These are phyloP conservation scores for Lycophotia porphyrea DNA, from an alignment of 2,888 invertebrate species.

Conservation along the genomic window DNA sequence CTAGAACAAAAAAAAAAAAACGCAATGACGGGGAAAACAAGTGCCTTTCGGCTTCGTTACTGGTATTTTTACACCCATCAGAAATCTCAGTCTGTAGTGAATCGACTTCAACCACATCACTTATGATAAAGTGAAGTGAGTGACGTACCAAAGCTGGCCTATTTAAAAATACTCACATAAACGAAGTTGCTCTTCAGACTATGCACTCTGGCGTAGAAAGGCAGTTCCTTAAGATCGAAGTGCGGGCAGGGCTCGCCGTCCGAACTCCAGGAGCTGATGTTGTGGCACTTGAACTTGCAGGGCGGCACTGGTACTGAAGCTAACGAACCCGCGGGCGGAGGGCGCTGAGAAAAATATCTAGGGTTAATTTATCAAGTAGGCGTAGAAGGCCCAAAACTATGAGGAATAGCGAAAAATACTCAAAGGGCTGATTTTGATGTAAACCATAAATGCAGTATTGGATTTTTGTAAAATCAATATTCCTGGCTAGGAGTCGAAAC, in stretches of 20 bases:
- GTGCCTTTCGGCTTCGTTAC: no score
- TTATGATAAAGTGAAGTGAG: neutral
- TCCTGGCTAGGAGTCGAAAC: neutral
- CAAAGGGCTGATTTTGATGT: neutral
- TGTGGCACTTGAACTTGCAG: constrained; percentile 93
- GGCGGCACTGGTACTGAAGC: constrained; percentile 94
- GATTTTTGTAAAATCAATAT: neutral
- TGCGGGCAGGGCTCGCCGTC: constrained; percentile 82
- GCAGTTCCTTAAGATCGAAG: constrained; percentile 91
- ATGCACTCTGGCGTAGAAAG: constrained; percentile 94
- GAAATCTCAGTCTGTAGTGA: neutral
- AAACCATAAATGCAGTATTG: neutral
- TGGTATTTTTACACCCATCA: no score
- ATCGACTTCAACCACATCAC: neutral
- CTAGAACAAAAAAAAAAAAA: no score
- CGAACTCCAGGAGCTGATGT: constrained; percentile 86
- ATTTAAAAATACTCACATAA: constrained; percentile 91
- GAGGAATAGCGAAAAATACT: neutral
- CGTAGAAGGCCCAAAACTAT: neutral
- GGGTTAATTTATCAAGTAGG: neutral
- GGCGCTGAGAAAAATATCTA: constrained; percentile 83
- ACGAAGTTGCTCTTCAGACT: constrained; percentile 95
- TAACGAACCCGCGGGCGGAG: constrained; percentile 93
- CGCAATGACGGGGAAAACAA: no score
- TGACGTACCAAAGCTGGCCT: neutral